A percentile compares a stretch with the other conserved stretches of the same genome.
These are phyloP conservation scores for Brachyptera putata DNA, from an alignment of 2,888 invertebrate genomes.

Conservation along the genomic window DNA sequence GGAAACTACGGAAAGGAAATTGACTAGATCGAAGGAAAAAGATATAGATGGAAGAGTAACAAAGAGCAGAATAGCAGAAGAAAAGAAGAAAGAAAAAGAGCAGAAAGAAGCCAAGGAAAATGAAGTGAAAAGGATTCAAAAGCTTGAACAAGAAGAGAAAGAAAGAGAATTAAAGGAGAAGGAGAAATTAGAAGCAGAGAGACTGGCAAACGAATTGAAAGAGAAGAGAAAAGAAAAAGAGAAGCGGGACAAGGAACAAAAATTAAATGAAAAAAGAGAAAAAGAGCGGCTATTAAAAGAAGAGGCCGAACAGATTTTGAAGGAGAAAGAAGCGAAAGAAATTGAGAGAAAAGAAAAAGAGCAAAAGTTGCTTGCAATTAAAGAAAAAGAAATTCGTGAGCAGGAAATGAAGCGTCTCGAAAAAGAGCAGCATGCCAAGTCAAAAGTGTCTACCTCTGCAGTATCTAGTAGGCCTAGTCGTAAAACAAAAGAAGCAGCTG, in stretches of 20 bases:
- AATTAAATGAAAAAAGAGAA: constrained; percentile 42
- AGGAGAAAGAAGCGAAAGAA: constrained; percentile 14
- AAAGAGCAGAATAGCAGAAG: not conserved
- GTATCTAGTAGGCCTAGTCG: constrained; percentile 53
- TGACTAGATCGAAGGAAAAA: not conserved
- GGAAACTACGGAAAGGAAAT: not conserved
- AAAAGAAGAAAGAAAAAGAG: not conserved
- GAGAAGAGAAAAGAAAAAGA: constrained; percentile 36
- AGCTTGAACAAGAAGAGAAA: not conserved
- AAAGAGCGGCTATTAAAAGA: constrained; percentile 38
- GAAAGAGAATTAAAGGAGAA: constrained; percentile 3
- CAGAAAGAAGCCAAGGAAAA: not conserved
- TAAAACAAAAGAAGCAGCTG: constrained; percentile 71
- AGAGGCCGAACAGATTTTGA: constrained; percentile 26
- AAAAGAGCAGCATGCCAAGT: no score
- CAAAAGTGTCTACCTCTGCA: constrained; percentile 34
- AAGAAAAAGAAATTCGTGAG: not conserved
- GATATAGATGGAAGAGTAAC: not conserved
- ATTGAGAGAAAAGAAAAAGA: constrained; percentile 1
- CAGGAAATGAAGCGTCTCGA: no score
- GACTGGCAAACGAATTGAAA: constrained; percentile 29
- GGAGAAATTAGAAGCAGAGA: constrained; percentile 34
- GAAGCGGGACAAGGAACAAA: constrained; percentile 34
- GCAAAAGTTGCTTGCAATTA: no score
- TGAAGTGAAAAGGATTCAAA: not conserved